phyloP scores from a whole-genome alignment of 92 coral and sea anemone species.

The Ricordea florida region DNA sequence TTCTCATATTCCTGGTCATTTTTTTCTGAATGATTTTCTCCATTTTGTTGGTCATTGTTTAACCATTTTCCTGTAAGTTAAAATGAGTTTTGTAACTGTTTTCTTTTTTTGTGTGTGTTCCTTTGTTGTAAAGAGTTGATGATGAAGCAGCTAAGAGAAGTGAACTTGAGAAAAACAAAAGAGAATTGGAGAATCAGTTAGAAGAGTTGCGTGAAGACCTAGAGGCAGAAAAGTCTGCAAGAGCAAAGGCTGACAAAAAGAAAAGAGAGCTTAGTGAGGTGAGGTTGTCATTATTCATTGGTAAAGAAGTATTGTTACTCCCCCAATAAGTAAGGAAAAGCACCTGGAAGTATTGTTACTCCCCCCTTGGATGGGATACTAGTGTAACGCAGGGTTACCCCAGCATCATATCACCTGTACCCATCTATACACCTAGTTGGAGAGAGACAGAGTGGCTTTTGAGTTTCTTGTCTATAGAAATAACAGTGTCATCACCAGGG shows the following conservation, averaged over 20 bases:
- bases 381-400: no score
- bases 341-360: no score
- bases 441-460: no score
- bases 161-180: conserved; percentile 81
- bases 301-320: not conserved
- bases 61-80: not conserved
- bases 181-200: conserved; percentile 87
- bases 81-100: not conserved
- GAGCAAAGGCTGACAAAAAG: conserved; percentile 88
- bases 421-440: no score
- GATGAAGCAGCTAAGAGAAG: conserved; percentile 87
- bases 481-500: no score
- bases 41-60: not conserved
- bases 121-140: conserved; percentile 63
- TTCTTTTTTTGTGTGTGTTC: not conserved
- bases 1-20: not conserved
- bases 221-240: conserved; percentile 84
- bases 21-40: not conserved
- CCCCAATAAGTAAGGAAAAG: not conserved
- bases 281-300: not conserved
- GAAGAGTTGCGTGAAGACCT: conserved; percentile 94
- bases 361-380: no score
- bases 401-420: no score
- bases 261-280: conserved; percentile 88
- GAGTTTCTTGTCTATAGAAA: no score